A percentile compares a stretch with the other conserved stretches of the same genome.
These are phyloP conservation scores for Mustela lutreola DNA, from an alignment of 2,113 vertebrate genomes.

Conservation along the genomic window DNA sequence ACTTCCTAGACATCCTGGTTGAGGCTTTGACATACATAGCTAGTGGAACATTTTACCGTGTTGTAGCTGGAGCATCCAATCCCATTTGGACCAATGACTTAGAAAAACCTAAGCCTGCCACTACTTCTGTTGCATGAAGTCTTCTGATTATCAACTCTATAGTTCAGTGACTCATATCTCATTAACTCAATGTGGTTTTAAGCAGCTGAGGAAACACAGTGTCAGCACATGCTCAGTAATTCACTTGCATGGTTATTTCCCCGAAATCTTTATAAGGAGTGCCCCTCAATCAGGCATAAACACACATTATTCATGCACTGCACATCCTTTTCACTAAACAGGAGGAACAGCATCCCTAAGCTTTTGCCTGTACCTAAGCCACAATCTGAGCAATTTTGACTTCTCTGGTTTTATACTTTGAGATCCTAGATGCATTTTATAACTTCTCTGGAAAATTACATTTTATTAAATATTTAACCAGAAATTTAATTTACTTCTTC, in stretches of 20 bases:
- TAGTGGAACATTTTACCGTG: neutral
- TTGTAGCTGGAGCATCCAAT: neutral
- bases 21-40: neutral
- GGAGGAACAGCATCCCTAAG: neutral
- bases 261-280: neutral
- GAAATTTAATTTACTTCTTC: neutral
- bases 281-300: neutral
- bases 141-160: neutral
- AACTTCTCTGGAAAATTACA: constrained; percentile 21
- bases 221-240: neutral
- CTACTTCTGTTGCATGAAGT: neutral
- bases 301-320: neutral
- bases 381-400: neutral
- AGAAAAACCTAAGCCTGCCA: neutral
- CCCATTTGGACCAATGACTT: neutral
- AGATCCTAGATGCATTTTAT: neutral
- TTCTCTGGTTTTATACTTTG: neutral
- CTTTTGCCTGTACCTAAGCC: neutral
- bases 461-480: neutral
- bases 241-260: neutral
- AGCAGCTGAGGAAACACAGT: neutral
- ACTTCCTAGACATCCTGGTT: neutral
- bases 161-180: neutral
- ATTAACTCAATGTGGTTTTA: neutral
- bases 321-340: neutral